Evolutionary conservation across 1,140 invertebrate genomes (phyloP), one percentile per base, ranked within the genome.

Genomic region (Babylonia areolata): DNA sequence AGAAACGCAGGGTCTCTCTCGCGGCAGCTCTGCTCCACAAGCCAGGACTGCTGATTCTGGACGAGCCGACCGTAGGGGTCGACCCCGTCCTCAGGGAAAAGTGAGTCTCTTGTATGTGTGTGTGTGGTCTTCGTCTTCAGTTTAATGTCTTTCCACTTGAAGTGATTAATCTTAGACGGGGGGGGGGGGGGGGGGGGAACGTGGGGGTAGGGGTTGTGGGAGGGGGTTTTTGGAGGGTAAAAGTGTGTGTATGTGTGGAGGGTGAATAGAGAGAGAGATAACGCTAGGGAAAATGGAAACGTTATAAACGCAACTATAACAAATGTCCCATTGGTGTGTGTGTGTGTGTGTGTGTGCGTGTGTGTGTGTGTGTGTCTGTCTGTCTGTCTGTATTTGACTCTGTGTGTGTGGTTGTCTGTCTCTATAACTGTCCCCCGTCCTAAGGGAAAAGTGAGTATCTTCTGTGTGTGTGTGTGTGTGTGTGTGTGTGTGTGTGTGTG

Each of bases 51-150:
- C 94, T 99, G 28, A 98, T 99, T 92, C 95, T 99, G 23, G 98
- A 99, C 93, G 98, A 99, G 93, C 98, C 98, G 20, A 99, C 98
- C 0, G 98, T 99, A 33, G 98, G 98, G 37, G 97, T 99, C 35
- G 98, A 99, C 95, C 97, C 97, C 0, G 94, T 98, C 37, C 95
- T 98, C 1, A 95, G 98, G 89, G 97, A 98, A 93, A 97, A 96
- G 97, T 97, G 92, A 95, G 94, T 64, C 33, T n/a, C n/a, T 11
- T 17, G 3, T n/a, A n/a, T n/a, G n/a, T n/a, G n/a, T n/a, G n/a
- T n/a, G n/a, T n/a, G n/a, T n/a, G n/a, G n/a, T n/a, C n/a, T n/a
- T n/a, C n/a, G n/a, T n/a, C n/a, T n/a, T n/a, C n/a, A n/a, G n/a
- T n/a, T n/a, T n/a, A n/a, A n/a, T n/a, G n/a, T n/a, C n/a, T n/a